These are phyloP conservation scores for Cremastinae sp. DNA, from an alignment of 2,888 invertebrate genomes.

Conservation along the genomic window DNA sequence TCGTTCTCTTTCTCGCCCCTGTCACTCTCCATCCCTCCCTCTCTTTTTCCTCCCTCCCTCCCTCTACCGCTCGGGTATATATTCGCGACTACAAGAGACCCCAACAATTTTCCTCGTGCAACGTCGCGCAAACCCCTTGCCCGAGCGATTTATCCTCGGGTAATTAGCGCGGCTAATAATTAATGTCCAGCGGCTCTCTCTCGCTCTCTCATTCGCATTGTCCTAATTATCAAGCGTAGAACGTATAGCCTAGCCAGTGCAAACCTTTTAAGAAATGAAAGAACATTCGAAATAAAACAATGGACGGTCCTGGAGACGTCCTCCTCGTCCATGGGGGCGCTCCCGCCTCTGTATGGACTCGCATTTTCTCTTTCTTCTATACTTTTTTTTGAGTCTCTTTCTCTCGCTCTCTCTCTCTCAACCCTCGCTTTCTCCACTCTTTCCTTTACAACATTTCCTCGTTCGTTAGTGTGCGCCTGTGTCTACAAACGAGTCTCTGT, in stretches of 20 bases:
- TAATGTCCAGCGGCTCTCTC: slow-evolving; percentile 72
- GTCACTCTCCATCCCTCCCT: slow-evolving; percentile 37
- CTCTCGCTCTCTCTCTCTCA: not conserved
- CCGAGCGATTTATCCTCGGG: slow-evolving; percentile 79
- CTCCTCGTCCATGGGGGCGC: slow-evolving; percentile 43
- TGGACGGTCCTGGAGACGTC: slow-evolving; percentile 58
- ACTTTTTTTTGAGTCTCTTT: not conserved
- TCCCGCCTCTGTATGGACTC: not conserved
- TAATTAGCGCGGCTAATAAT: slow-evolving; percentile 80
- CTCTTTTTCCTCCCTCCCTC: slow-evolving; percentile 48
- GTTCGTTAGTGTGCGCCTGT: not conserved
- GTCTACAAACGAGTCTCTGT: slow-evolving; percentile 24
- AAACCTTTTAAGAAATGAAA: slow-evolving; percentile 81
- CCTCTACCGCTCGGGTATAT: slow-evolving; percentile 28
- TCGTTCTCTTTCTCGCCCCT: slow-evolving; percentile 47
- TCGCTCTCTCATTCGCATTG: slow-evolving; percentile 73
- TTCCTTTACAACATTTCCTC: not conserved
- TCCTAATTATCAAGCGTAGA: slow-evolving; percentile 76
- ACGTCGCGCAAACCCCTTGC: slow-evolving; percentile 55
- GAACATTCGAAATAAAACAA: slow-evolving; percentile 79
- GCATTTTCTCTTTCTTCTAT: not conserved
- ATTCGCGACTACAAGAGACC: slow-evolving; percentile 38
- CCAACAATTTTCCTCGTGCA: slow-evolving; percentile 31
- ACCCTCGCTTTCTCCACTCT: not conserved
- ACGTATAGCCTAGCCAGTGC: slow-evolving; percentile 61